Percentiles rank a stretch among this genome's conserved stretches.
phyloP scores from a whole-genome alignment of 2,888 invertebrate species.

The Erebia epiphron region DNA sequence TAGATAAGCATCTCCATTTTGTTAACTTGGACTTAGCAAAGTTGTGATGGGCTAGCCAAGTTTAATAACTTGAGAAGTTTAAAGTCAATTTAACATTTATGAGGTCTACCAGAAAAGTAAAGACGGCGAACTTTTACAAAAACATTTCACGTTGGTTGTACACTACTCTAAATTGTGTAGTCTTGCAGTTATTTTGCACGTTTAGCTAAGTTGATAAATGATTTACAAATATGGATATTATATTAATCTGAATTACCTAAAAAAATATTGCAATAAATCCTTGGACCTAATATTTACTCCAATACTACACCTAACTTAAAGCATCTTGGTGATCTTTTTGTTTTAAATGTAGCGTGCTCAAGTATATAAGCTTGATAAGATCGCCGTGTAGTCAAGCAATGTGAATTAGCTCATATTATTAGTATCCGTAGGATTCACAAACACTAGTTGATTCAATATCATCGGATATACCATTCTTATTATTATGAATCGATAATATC shows the following conservation, averaged over 20 bases:
- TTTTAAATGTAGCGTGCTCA: too few species aligned
- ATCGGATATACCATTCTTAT: neutral
- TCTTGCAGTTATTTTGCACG: neutral
- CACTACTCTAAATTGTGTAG: too few species aligned
- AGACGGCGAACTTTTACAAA: slow-evolving; percentile 12
- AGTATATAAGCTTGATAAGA: too few species aligned
- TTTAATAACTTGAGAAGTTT: slow-evolving; percentile 30
- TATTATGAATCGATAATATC: neutral
- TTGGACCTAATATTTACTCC: neutral
- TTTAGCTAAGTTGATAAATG: too few species aligned
- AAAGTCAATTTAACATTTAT: slow-evolving; percentile 35
- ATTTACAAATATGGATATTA: too few species aligned
- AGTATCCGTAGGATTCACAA: too few species aligned
- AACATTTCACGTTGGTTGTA: neutral
- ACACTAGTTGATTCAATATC: neutral
- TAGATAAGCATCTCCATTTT: slow-evolving; percentile 8
- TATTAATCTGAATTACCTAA: too few species aligned
- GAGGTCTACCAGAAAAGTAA: slow-evolving; percentile 28
- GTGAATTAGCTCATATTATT: too few species aligned
- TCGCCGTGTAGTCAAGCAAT: too few species aligned
- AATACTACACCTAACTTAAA: too few species aligned
- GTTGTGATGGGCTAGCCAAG: slow-evolving; percentile 27
- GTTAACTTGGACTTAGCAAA: slow-evolving; percentile 18
- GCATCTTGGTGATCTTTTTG: too few species aligned
- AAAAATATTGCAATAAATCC: neutral